Base-by-base conservation (phyloP, 92 coral and sea anemone genomes). In the Scolanthus callimorphus region DNA sequence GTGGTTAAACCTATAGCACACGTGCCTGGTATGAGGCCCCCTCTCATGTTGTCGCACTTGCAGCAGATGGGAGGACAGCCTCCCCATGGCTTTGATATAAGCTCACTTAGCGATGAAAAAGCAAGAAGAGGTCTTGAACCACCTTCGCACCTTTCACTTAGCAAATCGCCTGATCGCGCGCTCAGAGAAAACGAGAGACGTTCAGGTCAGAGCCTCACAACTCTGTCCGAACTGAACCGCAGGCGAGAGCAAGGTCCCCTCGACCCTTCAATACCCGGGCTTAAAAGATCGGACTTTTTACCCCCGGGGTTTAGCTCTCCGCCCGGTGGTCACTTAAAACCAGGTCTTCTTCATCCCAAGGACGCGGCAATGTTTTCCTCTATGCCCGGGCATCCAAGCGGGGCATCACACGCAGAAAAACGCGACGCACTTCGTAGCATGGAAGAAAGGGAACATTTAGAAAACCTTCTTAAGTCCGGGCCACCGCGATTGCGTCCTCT, bases 1-100 rank as follows among this genome's bases (percentile, higher is more conserved):
- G 96, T 88, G 6, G 96, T 88, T 13, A 88, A 88, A 55, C 96
- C 96, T 25, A 83, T 88, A 11, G 96, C 96, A 21, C 96, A 88
- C 46, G 96, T 88, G n/a, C 90, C 96, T 38, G 90, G 90, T 19
- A 88, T 77, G 82, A 85, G 96, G 2, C 86, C 96, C 20, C 86
- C 90, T 11, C 61, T 88, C 41, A 88, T 88, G 96, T 57, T 88
- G 49, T 83, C 96, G 8, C 96, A 88, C 44, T 72, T 88, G 30
- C 96, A 88, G 63, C 96, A 83, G 22, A 62, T 82, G 62, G 90
- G 82, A 15, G 60, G 74, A 49, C 73, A 73, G 27, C 82, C 82
- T 24, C 77, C 83, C 10, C 69, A 84, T 17, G 54, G 59, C 13
- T 65, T 62, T 45, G 82, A 65, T 25, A 70, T 88, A 13, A 90